phyloP scores from a whole-genome alignment of 2,888 invertebrate genomes.

The Dastarcus helophoroides region DNA sequence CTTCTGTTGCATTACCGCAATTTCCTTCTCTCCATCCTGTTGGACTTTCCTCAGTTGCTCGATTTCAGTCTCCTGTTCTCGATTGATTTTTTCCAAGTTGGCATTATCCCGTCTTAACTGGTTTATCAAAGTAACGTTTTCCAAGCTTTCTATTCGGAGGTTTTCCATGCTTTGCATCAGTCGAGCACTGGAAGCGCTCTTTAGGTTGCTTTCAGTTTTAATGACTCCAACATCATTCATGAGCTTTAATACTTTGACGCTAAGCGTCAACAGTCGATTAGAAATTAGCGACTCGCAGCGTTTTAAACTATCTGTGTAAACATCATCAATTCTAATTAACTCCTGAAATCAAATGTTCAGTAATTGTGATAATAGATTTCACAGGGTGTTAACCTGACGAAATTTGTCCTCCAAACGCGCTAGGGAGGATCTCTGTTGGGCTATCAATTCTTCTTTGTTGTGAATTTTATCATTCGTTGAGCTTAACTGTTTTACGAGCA shows the following conservation, averaged over 20 bases:
- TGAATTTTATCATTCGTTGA: slow-evolving; percentile 18
- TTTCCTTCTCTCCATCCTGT: slow-evolving; percentile 20
- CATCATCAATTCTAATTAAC: background rate
- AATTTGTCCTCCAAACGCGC: slow-evolving; percentile 20
- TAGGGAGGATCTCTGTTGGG: slow-evolving; percentile 16
- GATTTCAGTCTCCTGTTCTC: slow-evolving; percentile 7
- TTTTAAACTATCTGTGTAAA: slow-evolving; percentile 9
- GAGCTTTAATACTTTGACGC: slow-evolving; percentile 20
- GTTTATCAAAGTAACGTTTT: slow-evolving; percentile 20
- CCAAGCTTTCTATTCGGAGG: slow-evolving; percentile 25
- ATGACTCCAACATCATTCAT: slow-evolving; percentile 22
- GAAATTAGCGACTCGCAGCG: slow-evolving; percentile 13
- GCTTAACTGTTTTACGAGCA: slow-evolving; percentile 22
- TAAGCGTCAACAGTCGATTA: slow-evolving; percentile 15
- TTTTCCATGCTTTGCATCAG: slow-evolving; percentile 27
- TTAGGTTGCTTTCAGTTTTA: slow-evolving; percentile 21
- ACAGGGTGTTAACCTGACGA: slow-evolving; percentile 15
- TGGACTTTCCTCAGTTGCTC: slow-evolving; percentile 12
- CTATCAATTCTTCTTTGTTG: slow-evolving; percentile 23
- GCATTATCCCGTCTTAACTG: slow-evolving; percentile 25
- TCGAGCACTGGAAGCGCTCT: slow-evolving; percentile 20
- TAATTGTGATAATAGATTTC: slow-evolving; percentile 4
- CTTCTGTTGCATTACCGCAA: slow-evolving; percentile 21
- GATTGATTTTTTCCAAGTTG: slow-evolving; percentile 15
- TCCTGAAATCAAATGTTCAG: background rate